phyloP scores from a whole-genome alignment of 2,113 vertebrate genomes.

The Alouatta palliata region DNA sequence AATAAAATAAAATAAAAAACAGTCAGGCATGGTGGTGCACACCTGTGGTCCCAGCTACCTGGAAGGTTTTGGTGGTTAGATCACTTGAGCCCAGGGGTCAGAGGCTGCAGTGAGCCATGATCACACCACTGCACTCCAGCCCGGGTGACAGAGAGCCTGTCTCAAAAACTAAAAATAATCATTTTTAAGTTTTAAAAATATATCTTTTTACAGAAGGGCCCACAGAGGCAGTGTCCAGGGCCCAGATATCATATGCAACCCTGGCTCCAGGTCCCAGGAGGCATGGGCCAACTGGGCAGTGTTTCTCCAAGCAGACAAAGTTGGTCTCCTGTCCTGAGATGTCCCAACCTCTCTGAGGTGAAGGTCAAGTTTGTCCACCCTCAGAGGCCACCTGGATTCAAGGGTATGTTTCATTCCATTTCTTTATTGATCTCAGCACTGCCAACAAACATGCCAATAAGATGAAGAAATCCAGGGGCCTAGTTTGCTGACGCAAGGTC shows the following conservation, averaged over 20 bases:
- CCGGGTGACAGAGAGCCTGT: not conserved
- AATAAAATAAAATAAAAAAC: too few species aligned
- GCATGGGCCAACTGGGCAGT: not conserved
- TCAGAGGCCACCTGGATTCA: constrained; percentile 13
- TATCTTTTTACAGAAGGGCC: not conserved
- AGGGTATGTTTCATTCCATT: not conserved
- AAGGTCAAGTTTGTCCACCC: constrained; percentile 27
- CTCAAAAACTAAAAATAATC: not conserved
- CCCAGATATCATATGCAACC: not conserved
- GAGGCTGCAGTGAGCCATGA: not conserved
- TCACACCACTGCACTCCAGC: not conserved
- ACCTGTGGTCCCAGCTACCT: not conserved
- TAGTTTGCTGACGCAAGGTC: not conserved
- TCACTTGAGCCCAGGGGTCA: not conserved
- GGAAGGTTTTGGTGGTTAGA: not conserved
- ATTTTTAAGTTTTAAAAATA: not conserved
- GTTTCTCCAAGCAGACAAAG: not conserved
- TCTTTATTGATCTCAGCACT: not conserved
- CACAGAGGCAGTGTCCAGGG: not conserved
- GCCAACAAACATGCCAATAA: not conserved
- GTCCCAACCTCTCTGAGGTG: not conserved
- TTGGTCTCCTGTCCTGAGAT: not conserved
- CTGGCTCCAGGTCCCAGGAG: not conserved
- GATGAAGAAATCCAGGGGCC: not conserved
- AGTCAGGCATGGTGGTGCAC: too few species aligned